Evolutionary conservation across 2,888 invertebrate genomes (phyloP), one percentile per base, ranked within the genome.

Genomic region (Athrips mouffetella): DNA sequence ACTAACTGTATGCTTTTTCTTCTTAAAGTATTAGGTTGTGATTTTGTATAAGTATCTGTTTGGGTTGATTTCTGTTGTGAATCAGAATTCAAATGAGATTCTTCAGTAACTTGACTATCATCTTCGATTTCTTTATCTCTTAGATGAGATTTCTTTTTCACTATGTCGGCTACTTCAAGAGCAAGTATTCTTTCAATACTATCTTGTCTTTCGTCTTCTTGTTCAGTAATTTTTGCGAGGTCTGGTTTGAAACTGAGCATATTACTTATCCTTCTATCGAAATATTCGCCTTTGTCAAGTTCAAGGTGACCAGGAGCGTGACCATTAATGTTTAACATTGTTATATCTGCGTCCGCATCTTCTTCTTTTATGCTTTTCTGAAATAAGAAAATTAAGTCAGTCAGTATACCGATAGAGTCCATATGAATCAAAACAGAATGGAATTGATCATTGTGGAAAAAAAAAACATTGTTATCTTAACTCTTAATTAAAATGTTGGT

Each of bases 361-460:
- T 76, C 69, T 8, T 74, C 74, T 67, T 80, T 84, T 2, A 81
- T 65, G 60, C 73, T 80, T 73, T 78, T 87, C 86, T 86, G 70
- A 73, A 47, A 37, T 4, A n/a, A n/a, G n/a, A n/a, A n/a, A n/a
- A n/a, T n/a, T n/a, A n/a, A n/a, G n/a, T n/a, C n/a, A n/a, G n/a
- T n/a, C n/a, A n/a, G n/a, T n/a, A n/a, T n/a, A n/a, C n/a, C n/a
- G n/a, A n/a, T n/a, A n/a, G n/a, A n/a, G n/a, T n/a, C n/a, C n/a
- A n/a, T n/a, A n/a, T n/a, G n/a, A n/a, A n/a, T n/a, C n/a, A n/a
- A 45, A 48, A 16, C 39, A 6, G 33, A 45, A n/a, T 16, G 18
- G 21, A 49, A 21, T 31, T 20, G 13, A 11, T 7, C 2, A 2
- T 7, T 27, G 7, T 10, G 10, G 3, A 10, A 27, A 5, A 27